phyloP scores from a whole-genome alignment of 2,113 vertebrate genomes.

The Cettia cetti region DNA sequence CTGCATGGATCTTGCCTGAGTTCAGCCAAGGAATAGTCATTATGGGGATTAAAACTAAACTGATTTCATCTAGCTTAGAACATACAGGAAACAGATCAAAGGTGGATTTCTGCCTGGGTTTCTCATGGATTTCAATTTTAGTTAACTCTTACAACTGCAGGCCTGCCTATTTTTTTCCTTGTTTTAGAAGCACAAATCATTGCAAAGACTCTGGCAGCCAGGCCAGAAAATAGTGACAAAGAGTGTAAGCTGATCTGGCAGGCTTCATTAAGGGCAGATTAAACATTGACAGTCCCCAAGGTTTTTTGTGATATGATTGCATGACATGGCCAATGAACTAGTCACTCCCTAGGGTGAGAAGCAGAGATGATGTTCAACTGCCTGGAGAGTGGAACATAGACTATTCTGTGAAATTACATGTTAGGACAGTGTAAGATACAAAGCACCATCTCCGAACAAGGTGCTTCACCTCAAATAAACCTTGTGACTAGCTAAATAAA shows the following conservation, averaged over 20 bases:
- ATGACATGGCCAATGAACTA: conserved; percentile 34
- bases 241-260: conserved; percentile 23
- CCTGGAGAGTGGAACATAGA: neutral
- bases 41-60: conserved; percentile 35
- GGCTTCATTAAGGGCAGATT: conserved; percentile 50
- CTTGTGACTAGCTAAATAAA: neutral
- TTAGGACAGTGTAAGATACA: neutral
- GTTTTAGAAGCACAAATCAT: neutral
- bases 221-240: conserved; percentile 46
- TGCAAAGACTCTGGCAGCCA: conserved; percentile 11
- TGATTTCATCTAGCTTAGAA: conserved; percentile 28
- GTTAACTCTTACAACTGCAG: neutral
- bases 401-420: neutral
- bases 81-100: conserved; percentile 23
- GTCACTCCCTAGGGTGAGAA: conserved; percentile 9
- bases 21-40: conserved; percentile 21
- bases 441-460: neutral
- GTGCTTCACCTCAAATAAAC: conserved; percentile 3
- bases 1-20: neutral
- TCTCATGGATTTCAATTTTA: conserved; percentile 25
- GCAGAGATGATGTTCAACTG: neutral
- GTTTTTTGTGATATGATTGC: conserved; percentile 51
- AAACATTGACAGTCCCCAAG: conserved; percentile 44
- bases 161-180: neutral
- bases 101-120: neutral